phyloP scores from a whole-genome alignment of 2,888 invertebrate species.

The Luperina nickerlii region DNA sequence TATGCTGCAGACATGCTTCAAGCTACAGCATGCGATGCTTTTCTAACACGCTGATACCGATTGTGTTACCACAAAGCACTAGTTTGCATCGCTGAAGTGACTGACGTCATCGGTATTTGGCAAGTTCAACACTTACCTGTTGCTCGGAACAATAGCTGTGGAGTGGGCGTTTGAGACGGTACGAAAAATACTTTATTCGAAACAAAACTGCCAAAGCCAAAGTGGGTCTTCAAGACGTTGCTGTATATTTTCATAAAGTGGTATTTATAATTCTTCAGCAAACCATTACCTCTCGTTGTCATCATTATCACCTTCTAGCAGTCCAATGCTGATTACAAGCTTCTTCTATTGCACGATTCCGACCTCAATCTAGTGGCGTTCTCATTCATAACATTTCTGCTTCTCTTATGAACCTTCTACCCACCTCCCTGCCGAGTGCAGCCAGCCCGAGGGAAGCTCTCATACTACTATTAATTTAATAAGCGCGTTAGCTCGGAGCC shows the following conservation, averaged over 20 bases:
- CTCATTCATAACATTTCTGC: neutral
- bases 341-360: too few relatives aligned
- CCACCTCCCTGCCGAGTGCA: neutral
- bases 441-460: conserved; percentile 51
- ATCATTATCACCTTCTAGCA: neutral
- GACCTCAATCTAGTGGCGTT: neutral
- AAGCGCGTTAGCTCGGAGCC: conserved; percentile 46
- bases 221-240: neutral
- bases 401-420: conserved; percentile 11
- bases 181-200: neutral
- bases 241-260: too few relatives aligned
- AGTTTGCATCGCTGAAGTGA: neutral
- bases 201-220: neutral
- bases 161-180: neutral
- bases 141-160: neutral
- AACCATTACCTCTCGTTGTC: neutral
- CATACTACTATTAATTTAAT: conserved; percentile 62
- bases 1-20: neutral
- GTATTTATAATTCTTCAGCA: neutral
- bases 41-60: neutral
- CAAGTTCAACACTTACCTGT: neutral
- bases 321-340: too few relatives aligned
- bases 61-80: neutral
- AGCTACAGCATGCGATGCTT: neutral
- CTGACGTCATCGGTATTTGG: neutral